These are phyloP conservation scores for Epirrhoe tristata DNA, from an alignment of 2,888 invertebrate species.

Conservation along the genomic window DNA sequence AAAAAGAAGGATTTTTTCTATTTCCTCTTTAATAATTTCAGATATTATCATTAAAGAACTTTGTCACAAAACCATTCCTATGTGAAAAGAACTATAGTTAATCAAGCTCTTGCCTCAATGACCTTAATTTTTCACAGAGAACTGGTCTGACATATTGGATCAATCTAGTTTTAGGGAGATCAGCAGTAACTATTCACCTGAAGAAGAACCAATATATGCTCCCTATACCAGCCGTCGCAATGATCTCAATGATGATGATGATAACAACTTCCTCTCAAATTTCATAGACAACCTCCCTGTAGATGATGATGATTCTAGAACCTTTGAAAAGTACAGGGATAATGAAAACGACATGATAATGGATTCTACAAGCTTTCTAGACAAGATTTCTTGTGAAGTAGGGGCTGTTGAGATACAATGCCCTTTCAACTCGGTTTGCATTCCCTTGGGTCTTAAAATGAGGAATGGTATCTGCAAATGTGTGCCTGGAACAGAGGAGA, in stretches of 20 bases:
- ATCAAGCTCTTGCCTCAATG: constrained; percentile 2
- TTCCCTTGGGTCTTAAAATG: constrained; percentile 80
- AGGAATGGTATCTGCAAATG: constrained; percentile 91
- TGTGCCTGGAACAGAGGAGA: constrained; percentile 85
- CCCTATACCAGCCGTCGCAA: constrained; percentile 67
- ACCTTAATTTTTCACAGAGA: constrained; percentile 64
- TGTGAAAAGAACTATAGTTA: too few species aligned
- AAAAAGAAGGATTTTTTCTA: too few species aligned
- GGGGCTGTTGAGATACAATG: constrained; percentile 83
- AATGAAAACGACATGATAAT: constrained; percentile 78
- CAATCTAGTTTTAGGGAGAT: constrained; percentile 74
- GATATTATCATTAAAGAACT: too few species aligned
- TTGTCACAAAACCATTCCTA: too few species aligned
- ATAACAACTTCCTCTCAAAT: constrained; percentile 67
- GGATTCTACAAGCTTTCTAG: constrained; percentile 79
- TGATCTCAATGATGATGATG: constrained; percentile 71
- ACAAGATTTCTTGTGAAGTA: constrained; percentile 86
- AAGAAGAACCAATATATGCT: constrained; percentile 73
- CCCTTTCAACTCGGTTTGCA: constrained; percentile 89
- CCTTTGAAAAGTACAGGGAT: constrained; percentile 72
- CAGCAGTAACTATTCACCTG: constrained; percentile 71
- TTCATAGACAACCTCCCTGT: constrained; percentile 76
- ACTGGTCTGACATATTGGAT: constrained; percentile 80
- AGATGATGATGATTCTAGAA: constrained; percentile 69
- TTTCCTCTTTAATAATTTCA: too few species aligned